A percentile compares a stretch with the other conserved stretches of the same genome.
phyloP scores from a whole-genome alignment of 2,888 invertebrate genomes.

The Amiota minor region DNA sequence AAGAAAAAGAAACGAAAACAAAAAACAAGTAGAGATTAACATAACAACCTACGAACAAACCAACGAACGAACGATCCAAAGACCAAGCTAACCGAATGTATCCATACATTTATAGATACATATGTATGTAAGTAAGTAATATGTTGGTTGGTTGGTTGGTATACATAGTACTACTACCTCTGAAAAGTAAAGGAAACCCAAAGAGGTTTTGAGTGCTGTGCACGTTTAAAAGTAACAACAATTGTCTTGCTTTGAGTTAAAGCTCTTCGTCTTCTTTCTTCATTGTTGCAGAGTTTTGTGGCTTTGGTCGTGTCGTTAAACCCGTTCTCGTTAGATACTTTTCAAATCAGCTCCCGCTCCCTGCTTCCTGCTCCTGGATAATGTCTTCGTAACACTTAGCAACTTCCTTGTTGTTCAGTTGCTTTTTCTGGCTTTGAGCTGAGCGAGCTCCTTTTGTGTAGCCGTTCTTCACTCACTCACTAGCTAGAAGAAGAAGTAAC shows the following conservation, averaged over 20 bases:
- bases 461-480: neutral
- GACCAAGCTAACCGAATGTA: neutral
- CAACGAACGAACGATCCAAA: neutral
- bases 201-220: too few species aligned
- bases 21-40: slow-evolving; percentile 54
- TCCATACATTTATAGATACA: too few species aligned
- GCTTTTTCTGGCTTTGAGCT: slow-evolving; percentile 3
- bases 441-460: neutral
- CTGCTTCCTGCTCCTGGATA: neutral
- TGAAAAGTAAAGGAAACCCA: too few species aligned
- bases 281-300: slow-evolving; percentile 2
- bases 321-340: slow-evolving; percentile 10
- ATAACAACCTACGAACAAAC: slow-evolving; percentile 48
- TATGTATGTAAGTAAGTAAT: too few species aligned
- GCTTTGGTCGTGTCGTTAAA: slow-evolving; percentile 18
- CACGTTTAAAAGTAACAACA: too few species aligned
- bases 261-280: slow-evolving; percentile 4
- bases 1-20: slow-evolving; percentile 39
- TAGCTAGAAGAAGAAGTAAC: neutral
- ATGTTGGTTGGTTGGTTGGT: neutral
- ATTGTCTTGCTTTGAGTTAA: too few species aligned
- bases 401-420: slow-evolving; percentile 16
- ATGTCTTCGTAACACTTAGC: slow-evolving; percentile 1
- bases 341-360: neutral
- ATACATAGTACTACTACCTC: too few species aligned